Percentiles rank a stretch among this genome's conserved stretches.
These are phyloP conservation scores for Staurois parvus DNA, from an alignment of 2,797 vertebrate species.

Conservation along the genomic window DNA sequence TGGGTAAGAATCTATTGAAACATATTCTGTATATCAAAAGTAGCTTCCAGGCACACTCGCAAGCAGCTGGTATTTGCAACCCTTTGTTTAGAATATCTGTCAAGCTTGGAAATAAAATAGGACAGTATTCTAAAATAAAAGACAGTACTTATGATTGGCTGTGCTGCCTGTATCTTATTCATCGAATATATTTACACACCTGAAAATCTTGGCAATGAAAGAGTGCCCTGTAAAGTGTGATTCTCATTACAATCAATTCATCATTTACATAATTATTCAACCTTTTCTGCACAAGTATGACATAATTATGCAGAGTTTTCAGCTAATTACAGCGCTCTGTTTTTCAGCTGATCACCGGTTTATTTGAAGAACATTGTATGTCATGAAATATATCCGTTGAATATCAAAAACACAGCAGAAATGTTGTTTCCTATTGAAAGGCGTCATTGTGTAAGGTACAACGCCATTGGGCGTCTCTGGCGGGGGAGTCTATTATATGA, in stretches of 20 bases:
- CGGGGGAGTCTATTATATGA: conserved; percentile 1
- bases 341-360: conserved; percentile 42
- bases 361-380: conserved; percentile 34
- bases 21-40: too few species aligned
- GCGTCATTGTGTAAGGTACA: conserved; percentile 5
- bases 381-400: conserved; percentile 35
- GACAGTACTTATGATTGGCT: not conserved
- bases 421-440: conserved; percentile 28
- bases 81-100: too few species aligned
- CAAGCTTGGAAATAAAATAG: too few species aligned
- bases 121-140: too few species aligned
- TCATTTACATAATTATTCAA: conserved; percentile 51
- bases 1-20: too few species aligned
- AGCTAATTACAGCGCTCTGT: conserved; percentile 31
- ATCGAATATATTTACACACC: conserved; percentile 28
- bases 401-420: conserved; percentile 32
- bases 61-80: too few species aligned
- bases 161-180: not conserved
- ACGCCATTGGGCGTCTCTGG: conserved; percentile 1
- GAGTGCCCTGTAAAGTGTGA: conserved; percentile 35
- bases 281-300: conserved; percentile 51
- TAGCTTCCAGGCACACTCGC: too few species aligned
- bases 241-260: conserved; percentile 51
- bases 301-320: conserved; percentile 49
- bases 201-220: conserved; percentile 31